Base-by-base conservation (phyloP, 2,888 invertebrate genomes). In the Acanthococcus lagerstroemiae region DNA sequence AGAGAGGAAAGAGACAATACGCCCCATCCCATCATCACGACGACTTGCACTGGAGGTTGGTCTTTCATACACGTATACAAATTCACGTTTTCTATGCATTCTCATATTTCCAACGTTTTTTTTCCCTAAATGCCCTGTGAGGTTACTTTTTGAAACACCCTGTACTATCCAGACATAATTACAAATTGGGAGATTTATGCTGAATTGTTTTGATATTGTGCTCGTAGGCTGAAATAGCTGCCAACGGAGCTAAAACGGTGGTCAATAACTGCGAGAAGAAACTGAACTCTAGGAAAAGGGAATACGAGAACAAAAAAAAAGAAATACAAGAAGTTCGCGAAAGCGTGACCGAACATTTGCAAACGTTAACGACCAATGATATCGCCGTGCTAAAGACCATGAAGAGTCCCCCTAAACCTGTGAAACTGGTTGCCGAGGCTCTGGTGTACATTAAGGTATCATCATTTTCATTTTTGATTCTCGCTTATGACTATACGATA, bases 361-460 rank as follows among this genome's bases (percentile, higher is more conserved):
- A 92, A 74, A 90, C 90, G 0, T 79, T 93, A 57, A 92, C 90
- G 77, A 89, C 90, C 19, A 80, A 83, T 46, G 91, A 92, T 75
- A 89, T 91, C 69, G 87, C 88, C 0, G 81, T 90, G 69, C 89
- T 91, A 0, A 91, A 90, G 77, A 88, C 94, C 0, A 96, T 97
- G 95, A 95, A 94, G 79, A 92, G 88, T 79, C 96, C 96, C 0
- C 95, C 96, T 0, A 82, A 85, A 70, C 89, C 88, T 21, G 88
- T 97, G 6, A 90, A 88, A 73, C 79, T 92, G 24, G 89, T 95
- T 3, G 91, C 96, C 92, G 96, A 96, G 77, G 92, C 92, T 54
- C 85, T 97, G 69, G 96, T 96, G 74, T 90, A 95, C 72, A 80
- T 96, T 69, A 88, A 92, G 80, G 86, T 85, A 77, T 67, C 17